Evolutionary conservation across 2,797 vertebrate species (phyloP).

Genomic region (Semotilus atromaculatus): DNA sequence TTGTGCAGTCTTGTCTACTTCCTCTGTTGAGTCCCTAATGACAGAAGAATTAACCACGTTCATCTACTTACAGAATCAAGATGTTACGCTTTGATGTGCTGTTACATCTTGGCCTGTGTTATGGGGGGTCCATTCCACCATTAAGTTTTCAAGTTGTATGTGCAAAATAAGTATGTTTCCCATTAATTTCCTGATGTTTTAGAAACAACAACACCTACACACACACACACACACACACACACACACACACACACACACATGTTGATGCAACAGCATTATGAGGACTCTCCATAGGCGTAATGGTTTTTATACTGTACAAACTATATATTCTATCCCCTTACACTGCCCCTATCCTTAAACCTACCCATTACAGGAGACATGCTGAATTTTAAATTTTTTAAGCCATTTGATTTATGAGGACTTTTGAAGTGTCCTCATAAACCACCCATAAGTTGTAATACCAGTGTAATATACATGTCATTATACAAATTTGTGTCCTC

Average conservation of each 20-base stretch:
- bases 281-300: neutral
- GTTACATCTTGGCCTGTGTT: neutral
- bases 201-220: neutral
- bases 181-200: neutral
- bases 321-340: too few relatives aligned
- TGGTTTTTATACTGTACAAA: neutral
- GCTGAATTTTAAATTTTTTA: too few relatives aligned
- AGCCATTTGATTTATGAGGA: too few relatives aligned
- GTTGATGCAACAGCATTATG: too few relatives aligned
- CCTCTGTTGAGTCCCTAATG: constrained; percentile 37
- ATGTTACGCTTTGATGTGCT: neutral
- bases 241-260: too few relatives aligned
- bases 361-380: too few relatives aligned
- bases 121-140: neutral
- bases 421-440: too few relatives aligned
- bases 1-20: constrained; percentile 51
- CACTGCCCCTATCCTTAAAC: too few relatives aligned
- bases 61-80: neutral
- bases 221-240: neutral
- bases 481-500: too few relatives aligned
- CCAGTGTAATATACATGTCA: too few relatives aligned
- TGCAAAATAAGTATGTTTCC: neutral
- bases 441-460: too few relatives aligned
- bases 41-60: neutral
- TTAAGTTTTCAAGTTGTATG: neutral